Conservation (phyloP, 1,140 invertebrate genomes). For the Anastatus disparis region DNA sequence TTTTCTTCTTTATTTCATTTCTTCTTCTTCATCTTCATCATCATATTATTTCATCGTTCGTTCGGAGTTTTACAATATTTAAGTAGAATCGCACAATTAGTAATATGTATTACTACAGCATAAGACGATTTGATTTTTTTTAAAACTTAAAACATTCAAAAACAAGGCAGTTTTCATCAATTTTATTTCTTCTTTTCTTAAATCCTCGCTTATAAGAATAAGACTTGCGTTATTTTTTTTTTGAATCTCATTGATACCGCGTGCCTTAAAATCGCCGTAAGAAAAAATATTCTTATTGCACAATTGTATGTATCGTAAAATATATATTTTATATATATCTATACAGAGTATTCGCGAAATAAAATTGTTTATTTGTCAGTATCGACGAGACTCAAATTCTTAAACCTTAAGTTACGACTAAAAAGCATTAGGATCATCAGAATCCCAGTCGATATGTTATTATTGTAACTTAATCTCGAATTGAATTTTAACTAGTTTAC, state of each 20-base stretch:
- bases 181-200: too few relatives aligned
- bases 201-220: slow-evolving; percentile 18
- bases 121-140: slow-evolving; percentile 19
- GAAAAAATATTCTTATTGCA: slow-evolving; percentile 12
- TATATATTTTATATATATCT: too few relatives aligned
- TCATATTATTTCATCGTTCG: background rate
- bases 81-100: slow-evolving; percentile 33
- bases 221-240: background rate
- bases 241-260: background rate
- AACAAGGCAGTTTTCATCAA: background rate
- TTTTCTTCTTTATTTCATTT: background rate
- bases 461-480: background rate
- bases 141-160: background rate
- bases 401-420: background rate
- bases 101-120: slow-evolving; percentile 20
- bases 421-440: background rate
- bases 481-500: background rate
- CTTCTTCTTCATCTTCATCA: background rate
- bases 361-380: background rate
- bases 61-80: slow-evolving; percentile 22
- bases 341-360: background rate
- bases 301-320: background rate
- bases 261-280: background rate
- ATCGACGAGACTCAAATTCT: background rate
- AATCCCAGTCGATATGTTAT: background rate